Percentiles rank a stretch among this genome's conserved stretches.
These are phyloP conservation scores for Anastrepha ludens DNA, from an alignment of 1,140 invertebrate species.

Conservation along the genomic window DNA sequence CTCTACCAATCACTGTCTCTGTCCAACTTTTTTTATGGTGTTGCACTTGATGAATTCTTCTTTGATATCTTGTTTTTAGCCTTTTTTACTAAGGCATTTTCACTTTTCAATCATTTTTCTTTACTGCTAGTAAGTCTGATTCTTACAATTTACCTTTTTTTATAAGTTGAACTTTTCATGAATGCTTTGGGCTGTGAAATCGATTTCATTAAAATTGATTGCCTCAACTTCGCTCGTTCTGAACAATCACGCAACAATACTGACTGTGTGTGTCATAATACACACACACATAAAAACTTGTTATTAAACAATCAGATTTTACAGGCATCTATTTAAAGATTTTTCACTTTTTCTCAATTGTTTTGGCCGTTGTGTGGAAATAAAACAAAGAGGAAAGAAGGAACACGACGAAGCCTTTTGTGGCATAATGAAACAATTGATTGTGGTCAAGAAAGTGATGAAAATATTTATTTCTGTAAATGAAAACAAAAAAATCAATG, in stretches of 20 bases:
- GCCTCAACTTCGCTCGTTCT: background rate
- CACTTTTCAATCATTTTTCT: background rate
- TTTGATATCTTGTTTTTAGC: background rate
- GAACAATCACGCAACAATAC: background rate
- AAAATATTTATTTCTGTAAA: too few relatives aligned
- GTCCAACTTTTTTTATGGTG: background rate
- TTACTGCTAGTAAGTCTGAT: too few relatives aligned
- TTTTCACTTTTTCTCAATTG: background rate
- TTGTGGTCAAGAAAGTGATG: too few relatives aligned
- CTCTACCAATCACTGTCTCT: background rate
- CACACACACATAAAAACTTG: background rate
- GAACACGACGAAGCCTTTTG: background rate
- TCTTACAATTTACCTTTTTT: background rate
- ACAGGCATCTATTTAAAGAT: background rate
- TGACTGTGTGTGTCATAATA: background rate
- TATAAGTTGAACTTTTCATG: background rate
- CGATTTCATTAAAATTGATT: slow-evolving; percentile 43
- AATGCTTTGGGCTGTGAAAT: slow-evolving; percentile 17
- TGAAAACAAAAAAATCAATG: too few relatives aligned
- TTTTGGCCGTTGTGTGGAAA: background rate
- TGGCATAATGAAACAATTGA: background rate
- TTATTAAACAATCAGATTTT: background rate
- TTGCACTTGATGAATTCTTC: slow-evolving; percentile 22
- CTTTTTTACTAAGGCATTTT: background rate
- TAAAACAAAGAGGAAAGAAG: background rate